Evolutionary conservation across 2,797 vertebrate genomes (phyloP).

Genomic region (Halcyon leucocephala): DNA sequence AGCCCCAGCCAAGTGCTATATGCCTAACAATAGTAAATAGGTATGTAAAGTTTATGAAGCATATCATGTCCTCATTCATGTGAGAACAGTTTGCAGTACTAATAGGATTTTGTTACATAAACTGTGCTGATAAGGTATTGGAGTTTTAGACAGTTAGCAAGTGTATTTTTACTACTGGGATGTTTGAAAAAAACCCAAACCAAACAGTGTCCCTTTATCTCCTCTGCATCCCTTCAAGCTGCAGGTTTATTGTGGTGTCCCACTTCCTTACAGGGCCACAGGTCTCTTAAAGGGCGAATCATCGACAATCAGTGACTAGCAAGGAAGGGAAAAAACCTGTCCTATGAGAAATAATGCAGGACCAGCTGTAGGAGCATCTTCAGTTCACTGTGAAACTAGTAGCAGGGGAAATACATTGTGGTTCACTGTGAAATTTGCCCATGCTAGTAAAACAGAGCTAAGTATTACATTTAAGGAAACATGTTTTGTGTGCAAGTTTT

Average conservation of each 20-base stretch:
- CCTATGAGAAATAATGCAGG: neutral
- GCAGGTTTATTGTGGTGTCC: neutral
- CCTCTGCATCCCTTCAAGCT: neutral
- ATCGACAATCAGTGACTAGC: accelerated
- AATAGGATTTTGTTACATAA: conserved; percentile 23
- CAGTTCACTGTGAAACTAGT: neutral
- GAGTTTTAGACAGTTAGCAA: neutral
- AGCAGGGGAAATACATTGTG: neutral
- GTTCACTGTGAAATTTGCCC: neutral
- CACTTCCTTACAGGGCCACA: neutral
- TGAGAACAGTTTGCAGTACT: neutral
- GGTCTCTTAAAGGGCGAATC: neutral
- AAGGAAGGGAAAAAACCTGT: neutral
- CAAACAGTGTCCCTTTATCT: neutral
- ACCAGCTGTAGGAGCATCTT: neutral
- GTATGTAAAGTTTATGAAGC: conserved; percentile 18
- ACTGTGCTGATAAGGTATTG: neutral
- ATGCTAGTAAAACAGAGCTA: neutral
- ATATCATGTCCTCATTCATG: neutral
- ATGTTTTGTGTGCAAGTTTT: neutral
- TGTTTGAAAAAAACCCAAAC: neutral
- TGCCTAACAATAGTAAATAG: neutral
- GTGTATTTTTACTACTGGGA: neutral
- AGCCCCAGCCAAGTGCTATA: neutral
- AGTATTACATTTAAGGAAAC: neutral